Evolutionary conservation across 2,888 invertebrate species (phyloP).

Genomic region (Ophion costatus): DNA sequence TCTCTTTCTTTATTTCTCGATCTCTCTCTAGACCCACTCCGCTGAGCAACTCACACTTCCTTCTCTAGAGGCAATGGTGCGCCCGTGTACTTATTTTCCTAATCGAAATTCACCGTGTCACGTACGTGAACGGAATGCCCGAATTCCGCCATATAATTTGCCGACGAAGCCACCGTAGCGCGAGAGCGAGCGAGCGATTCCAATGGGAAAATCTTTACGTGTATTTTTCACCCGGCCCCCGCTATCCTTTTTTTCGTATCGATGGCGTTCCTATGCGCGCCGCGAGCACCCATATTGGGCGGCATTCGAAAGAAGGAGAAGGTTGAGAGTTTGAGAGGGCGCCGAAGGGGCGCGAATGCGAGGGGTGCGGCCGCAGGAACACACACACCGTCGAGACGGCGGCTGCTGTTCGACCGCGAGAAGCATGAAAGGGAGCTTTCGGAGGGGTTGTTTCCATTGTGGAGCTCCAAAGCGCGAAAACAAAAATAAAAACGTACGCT

Average conservation of each 20-base stretch:
- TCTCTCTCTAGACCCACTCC: constrained; percentile 10
- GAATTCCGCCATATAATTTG: constrained; percentile 67
- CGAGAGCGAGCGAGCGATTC: constrained; percentile 38
- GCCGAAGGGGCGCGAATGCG: constrained; percentile 20
- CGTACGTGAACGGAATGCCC: constrained; percentile 67
- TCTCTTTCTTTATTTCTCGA: constrained; percentile 6
- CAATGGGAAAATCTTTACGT: constrained; percentile 66
- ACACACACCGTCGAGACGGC: constrained; percentile 23
- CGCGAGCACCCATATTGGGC: constrained; percentile 13
- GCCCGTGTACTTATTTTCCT: constrained; percentile 64
- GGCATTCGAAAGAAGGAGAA: constrained; percentile 9
- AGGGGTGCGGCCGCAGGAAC: constrained; percentile 16
- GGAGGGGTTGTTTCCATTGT: constrained; percentile 49
- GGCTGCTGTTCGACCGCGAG: constrained; percentile 45
- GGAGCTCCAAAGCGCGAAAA: constrained; percentile 40
- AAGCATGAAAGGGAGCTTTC: constrained; percentile 35
- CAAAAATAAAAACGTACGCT: constrained; percentile 5
- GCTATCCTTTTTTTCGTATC: constrained; percentile 27
- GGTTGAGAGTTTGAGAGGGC: constrained; percentile 19
- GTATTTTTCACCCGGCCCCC: constrained; percentile 31
- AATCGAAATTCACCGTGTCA: constrained; percentile 68
- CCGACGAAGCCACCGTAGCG: constrained; percentile 34
- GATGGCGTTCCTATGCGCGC: constrained; percentile 27
- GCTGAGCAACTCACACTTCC: constrained; percentile 25
- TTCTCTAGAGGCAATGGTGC: constrained; percentile 35